Conservation (phyloP, 2,797 vertebrate species). For the Podargus strigoides region DNA sequence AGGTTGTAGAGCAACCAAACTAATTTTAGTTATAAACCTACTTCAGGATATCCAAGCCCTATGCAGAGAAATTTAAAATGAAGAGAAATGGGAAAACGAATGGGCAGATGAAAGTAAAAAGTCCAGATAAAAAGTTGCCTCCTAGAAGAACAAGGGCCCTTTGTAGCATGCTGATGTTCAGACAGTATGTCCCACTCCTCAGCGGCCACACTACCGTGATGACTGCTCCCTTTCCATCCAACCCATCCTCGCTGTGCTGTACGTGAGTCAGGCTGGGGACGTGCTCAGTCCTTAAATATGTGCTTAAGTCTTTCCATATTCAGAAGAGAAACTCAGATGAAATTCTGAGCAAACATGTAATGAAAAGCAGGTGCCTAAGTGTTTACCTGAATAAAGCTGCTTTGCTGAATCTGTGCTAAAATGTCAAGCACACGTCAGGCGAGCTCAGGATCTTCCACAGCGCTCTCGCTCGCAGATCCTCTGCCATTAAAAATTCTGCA, state of each 20-base stretch:
- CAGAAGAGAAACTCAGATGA: neutral
- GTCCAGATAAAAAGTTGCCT: neutral
- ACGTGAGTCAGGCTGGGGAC: conserved; percentile 1
- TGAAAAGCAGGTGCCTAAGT: neutral
- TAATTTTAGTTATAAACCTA: neutral
- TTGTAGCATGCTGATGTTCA: neutral
- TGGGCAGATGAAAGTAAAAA: neutral
- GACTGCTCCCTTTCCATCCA: neutral
- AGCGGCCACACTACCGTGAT: rapidly evolving
- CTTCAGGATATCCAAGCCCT: neutral
- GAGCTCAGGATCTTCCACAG: neutral
- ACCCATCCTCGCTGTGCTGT: neutral
- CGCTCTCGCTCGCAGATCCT: neutral
- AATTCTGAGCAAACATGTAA: neutral
- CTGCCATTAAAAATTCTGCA: neutral
- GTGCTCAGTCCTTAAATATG: neutral
- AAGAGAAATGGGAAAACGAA: neutral
- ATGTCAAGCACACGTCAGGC: neutral
- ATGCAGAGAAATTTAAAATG: neutral
- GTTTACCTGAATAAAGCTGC: conserved; percentile 36
- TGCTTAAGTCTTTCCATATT: conserved; percentile 18
- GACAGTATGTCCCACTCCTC: neutral
- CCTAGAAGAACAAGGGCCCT: neutral
- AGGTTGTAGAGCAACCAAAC: neutral
- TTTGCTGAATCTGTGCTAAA: neutral